Percentiles rank a stretch among this genome's conserved stretches.
Evolutionary conservation across 2,888 invertebrate species (phyloP).

Genomic region (Pammene fasciana): DNA sequence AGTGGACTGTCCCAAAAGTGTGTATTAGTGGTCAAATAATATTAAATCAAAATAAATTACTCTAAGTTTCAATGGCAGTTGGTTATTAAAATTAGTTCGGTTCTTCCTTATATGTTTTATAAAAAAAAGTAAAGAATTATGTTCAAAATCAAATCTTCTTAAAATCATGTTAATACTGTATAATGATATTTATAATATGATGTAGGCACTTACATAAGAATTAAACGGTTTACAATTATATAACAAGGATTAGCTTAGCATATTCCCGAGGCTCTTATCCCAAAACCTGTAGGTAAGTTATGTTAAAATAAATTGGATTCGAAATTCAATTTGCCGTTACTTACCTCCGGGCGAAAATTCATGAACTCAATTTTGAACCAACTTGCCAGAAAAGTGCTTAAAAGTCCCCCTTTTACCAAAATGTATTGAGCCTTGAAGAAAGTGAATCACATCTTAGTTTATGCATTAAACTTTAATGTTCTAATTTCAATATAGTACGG

Average conservation of each 20-base stretch:
- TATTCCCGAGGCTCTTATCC: background rate
- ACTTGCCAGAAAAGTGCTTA: conserved; percentile 44
- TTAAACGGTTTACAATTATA: background rate
- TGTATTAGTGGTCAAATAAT: too few species aligned
- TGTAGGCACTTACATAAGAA: too few species aligned
- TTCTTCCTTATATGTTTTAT: too few species aligned
- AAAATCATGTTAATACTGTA: too few species aligned
- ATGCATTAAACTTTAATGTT: conserved; percentile 47
- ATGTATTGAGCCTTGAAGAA: conserved; percentile 46
- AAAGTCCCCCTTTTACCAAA: conserved; percentile 44
- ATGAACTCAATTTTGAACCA: conserved; percentile 39
- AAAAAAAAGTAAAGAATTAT: too few species aligned
- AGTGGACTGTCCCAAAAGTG: too few species aligned
- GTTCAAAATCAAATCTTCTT: too few species aligned
- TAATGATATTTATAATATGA: too few species aligned
- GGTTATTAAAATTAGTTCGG: too few species aligned
- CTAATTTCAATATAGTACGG: conserved; percentile 1
- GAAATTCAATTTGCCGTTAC: conserved; percentile 40
- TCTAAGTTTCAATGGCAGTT: too few species aligned
- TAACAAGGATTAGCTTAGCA: background rate
- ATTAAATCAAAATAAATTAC: too few species aligned
- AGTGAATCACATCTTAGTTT: conserved; percentile 41
- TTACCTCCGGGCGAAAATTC: conserved; percentile 34
- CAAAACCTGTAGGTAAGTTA: conserved; percentile 14
- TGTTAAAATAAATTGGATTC: conserved; percentile 34